Evolutionary conservation across 2,888 invertebrate species (phyloP), one percentile per base, ranked within the genome.

Genomic region (Stegophylla sp.): DNA sequence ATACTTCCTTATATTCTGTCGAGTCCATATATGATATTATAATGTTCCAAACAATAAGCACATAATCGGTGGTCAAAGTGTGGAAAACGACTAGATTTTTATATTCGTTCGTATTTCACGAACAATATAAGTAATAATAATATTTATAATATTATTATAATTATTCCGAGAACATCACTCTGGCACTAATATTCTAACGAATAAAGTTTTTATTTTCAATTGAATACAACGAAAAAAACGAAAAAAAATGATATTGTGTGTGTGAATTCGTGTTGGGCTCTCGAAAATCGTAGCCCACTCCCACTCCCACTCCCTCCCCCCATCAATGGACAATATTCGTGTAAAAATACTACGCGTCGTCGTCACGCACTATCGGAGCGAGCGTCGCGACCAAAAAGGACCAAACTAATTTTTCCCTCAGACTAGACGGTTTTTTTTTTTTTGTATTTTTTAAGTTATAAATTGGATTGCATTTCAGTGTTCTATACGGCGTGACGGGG

Each of bases 381-480:
- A 64, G 64, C 41, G 76, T 79, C 34, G 77, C 69, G 34, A 71
- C 77, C 34, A 15, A 61, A 69, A 69, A 77, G 61, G 71, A 71
- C 45, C 69, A 23, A 69, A 71, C 77, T 69, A 69, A 71, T 71
- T 79, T 69, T 79, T 69, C 61, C 69, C 79, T 61, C 48, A 61
- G 69, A 69, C 61, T 48, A 53, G 75, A 64, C 15, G 67, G 61
- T 69, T 79, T 56, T 17, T 43, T 59, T 15, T 61, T 69, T 69
- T 28, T 61, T 12, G 7, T 5, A 41, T 2, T 41, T 59, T 67
- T 77, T 77, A 61, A 17, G 79, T 61, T 61, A 71, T 79, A 79
- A 71, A 79, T 79, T 41, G 79, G 71, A 79, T 79, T 79, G 79
- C 48, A 28, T 79, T 79, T 79, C 79, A n/a, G 71, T 79, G 79